Conservation (phyloP, 2,888 invertebrate species). For the Pyrocoelia pectoralis region DNA sequence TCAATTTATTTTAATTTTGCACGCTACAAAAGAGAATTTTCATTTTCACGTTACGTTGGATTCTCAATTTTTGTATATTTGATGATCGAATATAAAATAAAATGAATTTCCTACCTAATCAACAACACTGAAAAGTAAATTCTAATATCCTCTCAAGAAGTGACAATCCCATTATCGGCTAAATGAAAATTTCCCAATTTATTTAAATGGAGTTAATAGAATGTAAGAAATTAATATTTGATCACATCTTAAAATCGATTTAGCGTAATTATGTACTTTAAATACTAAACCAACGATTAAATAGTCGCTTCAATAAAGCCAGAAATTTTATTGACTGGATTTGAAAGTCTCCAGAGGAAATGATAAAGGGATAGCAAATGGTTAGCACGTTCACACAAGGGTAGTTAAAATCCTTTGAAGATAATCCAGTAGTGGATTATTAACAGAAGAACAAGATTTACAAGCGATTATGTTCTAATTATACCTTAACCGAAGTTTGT, state of each 20-base stretch:
- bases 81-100: not conserved
- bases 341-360: not conserved
- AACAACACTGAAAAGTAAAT: not conserved
- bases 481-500: not conserved
- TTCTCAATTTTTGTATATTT: not conserved
- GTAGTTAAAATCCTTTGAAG: constrained; percentile 4
- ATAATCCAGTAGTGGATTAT: constrained; percentile 4
- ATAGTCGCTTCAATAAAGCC: not conserved
- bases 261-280: not conserved
- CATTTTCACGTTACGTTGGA: no score
- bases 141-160: not conserved
- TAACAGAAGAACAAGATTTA: constrained; percentile 10
- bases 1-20: not conserved
- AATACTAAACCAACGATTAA: not conserved
- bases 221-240: not conserved
- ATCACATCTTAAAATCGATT: not conserved
- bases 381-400: constrained; percentile 10
- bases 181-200: constrained; percentile 1
- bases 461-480: constrained; percentile 8
- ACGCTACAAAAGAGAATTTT: not conserved
- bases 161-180: not conserved
- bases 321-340: constrained; percentile 5
- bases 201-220: not conserved
- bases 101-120: not conserved
- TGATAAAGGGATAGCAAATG: constrained; percentile 3